A percentile compares a stretch with the other conserved stretches of the same genome.
phyloP scores from a whole-genome alignment of 2,797 vertebrate species.

The Rhadinocentrus ornatus region DNA sequence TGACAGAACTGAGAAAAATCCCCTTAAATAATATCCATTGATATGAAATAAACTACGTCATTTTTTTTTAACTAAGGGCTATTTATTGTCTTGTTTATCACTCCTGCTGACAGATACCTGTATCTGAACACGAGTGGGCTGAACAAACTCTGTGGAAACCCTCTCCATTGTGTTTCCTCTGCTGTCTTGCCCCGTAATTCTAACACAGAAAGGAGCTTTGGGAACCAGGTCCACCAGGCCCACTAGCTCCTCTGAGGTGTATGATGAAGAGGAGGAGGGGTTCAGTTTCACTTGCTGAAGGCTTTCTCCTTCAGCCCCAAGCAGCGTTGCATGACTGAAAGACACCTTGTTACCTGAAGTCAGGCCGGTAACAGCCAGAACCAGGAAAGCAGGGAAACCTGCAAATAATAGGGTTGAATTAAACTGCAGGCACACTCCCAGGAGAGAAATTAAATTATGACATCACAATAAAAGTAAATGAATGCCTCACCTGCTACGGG shows the following conservation, averaged over 20 bases:
- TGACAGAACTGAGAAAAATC: no score
- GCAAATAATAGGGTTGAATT: not conserved
- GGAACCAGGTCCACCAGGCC: constrained; percentile 78
- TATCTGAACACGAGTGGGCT: constrained; percentile 81
- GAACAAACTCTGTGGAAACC: constrained; percentile 83
- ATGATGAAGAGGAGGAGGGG: constrained; percentile 48
- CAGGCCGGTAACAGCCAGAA: constrained; percentile 83
- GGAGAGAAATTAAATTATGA: not conserved
- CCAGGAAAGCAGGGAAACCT: constrained; percentile 84
- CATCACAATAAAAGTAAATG: not conserved
- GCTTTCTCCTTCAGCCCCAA: constrained; percentile 73
- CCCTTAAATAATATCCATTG: no score
- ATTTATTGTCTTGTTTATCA: not conserved
- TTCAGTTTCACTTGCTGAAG: constrained; percentile 79
- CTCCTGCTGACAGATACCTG: constrained; percentile 59
- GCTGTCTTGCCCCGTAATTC: constrained; percentile 79
- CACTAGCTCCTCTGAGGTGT: constrained; percentile 74
- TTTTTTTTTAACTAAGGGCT: no score
- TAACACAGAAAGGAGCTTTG: constrained; percentile 80
- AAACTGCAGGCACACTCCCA: not conserved
- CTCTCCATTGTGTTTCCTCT: constrained; percentile 79
- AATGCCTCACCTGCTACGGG: constrained; percentile 81
- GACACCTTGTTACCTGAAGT: constrained; percentile 49
- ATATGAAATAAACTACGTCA: no score
- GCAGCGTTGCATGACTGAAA: constrained; percentile 79